Percentiles rank a stretch among this genome's conserved stretches.
phyloP scores from a whole-genome alignment of 2,113 vertebrate genomes.

The Corythornis vintsioides region DNA sequence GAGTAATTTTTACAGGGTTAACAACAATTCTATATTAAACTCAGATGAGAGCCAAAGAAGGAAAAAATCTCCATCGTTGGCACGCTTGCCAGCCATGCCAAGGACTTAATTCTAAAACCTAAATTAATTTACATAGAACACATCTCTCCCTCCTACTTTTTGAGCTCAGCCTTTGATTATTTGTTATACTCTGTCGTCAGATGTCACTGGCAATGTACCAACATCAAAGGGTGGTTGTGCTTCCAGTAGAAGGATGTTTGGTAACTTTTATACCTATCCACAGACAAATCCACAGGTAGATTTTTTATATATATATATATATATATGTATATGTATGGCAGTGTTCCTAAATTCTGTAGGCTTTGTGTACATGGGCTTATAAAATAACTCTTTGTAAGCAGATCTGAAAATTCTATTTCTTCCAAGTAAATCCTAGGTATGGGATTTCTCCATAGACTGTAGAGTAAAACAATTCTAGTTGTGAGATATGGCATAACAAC shows the following conservation, averaged over 20 bases:
- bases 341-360: neutral
- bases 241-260: neutral
- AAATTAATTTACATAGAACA: conserved; percentile 24
- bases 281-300: neutral
- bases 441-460: neutral
- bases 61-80: neutral
- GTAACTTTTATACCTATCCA: neutral
- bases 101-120: conserved; percentile 16
- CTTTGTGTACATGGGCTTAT: neutral
- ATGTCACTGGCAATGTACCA: neutral
- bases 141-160: neutral
- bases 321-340: neutral
- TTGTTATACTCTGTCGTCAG: conserved; percentile 1
- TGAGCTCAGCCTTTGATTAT: conserved; percentile 21
- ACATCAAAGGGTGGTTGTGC: neutral
- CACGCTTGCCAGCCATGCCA: neutral
- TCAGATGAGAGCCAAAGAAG: neutral
- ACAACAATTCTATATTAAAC: neutral
- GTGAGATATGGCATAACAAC: conserved; percentile 33
- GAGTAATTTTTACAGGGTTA: conserved; percentile 4
- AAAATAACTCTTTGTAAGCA: neutral
- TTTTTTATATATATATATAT: neutral
- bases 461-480: conserved; percentile 24
- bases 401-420: conserved; percentile 28
- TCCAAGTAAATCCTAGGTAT: neutral